Percentiles rank a stretch among this genome's conserved stretches.
Conservation (phyloP, 2,113 vertebrate genomes). For the Austrofundulus limnaeus region DNA sequence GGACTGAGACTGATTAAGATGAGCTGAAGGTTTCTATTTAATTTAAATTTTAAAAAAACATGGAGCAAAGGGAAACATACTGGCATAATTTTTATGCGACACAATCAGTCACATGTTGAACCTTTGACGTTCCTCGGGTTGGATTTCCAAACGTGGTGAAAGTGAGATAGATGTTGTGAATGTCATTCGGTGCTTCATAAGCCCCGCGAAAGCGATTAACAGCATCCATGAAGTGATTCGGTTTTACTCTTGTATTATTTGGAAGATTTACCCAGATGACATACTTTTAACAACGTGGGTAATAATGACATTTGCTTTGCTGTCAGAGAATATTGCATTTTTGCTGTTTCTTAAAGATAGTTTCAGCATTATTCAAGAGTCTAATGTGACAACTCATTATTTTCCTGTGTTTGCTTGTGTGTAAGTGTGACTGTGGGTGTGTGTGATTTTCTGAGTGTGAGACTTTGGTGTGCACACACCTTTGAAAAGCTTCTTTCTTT, state of each 20-base stretch:
- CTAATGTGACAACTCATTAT: conserved; percentile 62
- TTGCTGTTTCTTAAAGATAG: conserved; percentile 69
- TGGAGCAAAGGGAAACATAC: conserved; percentile 26
- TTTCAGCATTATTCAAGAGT: conserved; percentile 63
- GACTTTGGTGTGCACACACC: conserved; percentile 26
- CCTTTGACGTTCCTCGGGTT: conserved; percentile 69
- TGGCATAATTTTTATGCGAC: conserved; percentile 76
- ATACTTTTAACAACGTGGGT: conserved; percentile 58
- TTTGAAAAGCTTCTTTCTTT: conserved; percentile 52
- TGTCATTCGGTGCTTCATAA: conserved; percentile 68
- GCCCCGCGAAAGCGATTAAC: conserved; percentile 51
- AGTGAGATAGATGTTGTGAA: conserved; percentile 62
- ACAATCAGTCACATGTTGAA: conserved; percentile 76
- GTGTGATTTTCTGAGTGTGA: conserved; percentile 17
- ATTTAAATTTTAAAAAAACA: conserved; percentile 56
- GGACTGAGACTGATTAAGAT: conserved; percentile 39
- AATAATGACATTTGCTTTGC: conserved; percentile 59
- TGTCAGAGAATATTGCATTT: conserved; percentile 67
- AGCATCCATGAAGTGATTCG: conserved; percentile 64
- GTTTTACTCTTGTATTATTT: conserved; percentile 64
- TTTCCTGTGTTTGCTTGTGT: conserved; percentile 31
- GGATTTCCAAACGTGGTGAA: conserved; percentile 41
- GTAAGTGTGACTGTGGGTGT: conserved; percentile 17
- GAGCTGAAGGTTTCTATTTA: conserved; percentile 55
- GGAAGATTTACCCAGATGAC: conserved; percentile 64